Conservation (phyloP, 2,113 vertebrate genomes). For the Gobiocypris rarus region DNA sequence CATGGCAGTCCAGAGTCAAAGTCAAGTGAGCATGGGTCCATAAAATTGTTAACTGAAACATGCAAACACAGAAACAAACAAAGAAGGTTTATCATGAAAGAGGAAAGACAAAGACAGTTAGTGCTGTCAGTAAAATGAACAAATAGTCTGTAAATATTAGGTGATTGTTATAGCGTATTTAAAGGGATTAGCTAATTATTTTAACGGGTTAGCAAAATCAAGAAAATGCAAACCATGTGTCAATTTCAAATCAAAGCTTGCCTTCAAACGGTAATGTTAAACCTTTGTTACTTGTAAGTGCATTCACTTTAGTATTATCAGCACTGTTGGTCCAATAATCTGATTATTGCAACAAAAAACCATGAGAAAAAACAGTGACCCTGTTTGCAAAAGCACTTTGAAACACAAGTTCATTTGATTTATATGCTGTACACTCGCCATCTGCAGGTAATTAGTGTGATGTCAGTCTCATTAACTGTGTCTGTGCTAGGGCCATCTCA, state of each 20-base stretch:
- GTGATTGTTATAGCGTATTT: constrained; percentile 1
- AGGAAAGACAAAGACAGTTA: constrained; percentile 55
- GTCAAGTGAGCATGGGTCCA: constrained; percentile 85
- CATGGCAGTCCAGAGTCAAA: constrained; percentile 82
- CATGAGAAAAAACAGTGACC: neutral
- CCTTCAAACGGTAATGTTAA: neutral
- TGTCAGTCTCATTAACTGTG: neutral
- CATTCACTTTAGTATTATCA: neutral
- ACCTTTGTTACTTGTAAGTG: neutral
- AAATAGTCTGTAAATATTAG: constrained; percentile 59
- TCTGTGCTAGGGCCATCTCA: neutral
- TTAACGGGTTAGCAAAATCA: neutral
- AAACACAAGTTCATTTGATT: constrained; percentile 1
- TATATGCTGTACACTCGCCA: constrained; percentile 14
- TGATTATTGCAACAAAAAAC: neutral
- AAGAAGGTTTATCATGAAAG: constrained; percentile 53
- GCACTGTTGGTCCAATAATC: neutral
- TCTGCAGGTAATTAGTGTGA: constrained; percentile 28
- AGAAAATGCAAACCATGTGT: constrained; percentile 4
- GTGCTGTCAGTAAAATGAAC: constrained; percentile 48
- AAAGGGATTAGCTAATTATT: neutral
- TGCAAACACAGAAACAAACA: constrained; percentile 64
- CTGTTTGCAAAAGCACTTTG: neutral
- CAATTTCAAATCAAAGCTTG: constrained; percentile 7
- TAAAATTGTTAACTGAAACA: constrained; percentile 72